A percentile compares a stretch with the other conserved stretches of the same genome.
Conservation (phyloP, 1,140 invertebrate species). For the Saccostrea echinata region DNA sequence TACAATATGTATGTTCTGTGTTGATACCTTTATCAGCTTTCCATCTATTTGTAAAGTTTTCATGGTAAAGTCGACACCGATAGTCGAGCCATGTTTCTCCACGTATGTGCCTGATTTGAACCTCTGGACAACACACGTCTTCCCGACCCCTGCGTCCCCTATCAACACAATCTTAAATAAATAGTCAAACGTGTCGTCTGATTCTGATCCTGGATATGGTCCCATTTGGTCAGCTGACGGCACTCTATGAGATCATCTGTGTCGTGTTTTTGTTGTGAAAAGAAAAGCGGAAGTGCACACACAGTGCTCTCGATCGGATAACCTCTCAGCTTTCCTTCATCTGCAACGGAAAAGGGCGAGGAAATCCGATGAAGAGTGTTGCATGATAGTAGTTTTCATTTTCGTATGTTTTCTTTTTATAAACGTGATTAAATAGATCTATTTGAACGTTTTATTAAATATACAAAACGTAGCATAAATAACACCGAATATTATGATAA, state of each 20-base stretch:
- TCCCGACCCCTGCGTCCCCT: slow-evolving; percentile 80
- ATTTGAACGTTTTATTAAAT: too few relatives aligned
- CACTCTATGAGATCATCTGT: slow-evolving; percentile 13
- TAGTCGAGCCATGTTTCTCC: slow-evolving; percentile 95
- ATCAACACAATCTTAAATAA: slow-evolving; percentile 80
- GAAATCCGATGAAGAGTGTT: too few relatives aligned
- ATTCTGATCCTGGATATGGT: slow-evolving; percentile 61
- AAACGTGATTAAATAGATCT: too few relatives aligned
- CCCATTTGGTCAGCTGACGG: slow-evolving; percentile 45
- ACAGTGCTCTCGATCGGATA: not conserved
- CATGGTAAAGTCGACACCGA: slow-evolving; percentile 98
- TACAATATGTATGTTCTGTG: too few relatives aligned
- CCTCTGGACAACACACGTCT: slow-evolving; percentile 86
- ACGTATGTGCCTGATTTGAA: slow-evolving; percentile 96
- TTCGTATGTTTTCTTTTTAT: too few relatives aligned
- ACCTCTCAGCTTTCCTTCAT: too few relatives aligned
- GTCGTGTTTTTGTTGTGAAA: slow-evolving; percentile 36
- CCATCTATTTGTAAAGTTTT: slow-evolving; percentile 95
- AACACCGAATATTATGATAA: too few relatives aligned
- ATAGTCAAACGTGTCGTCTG: slow-evolving; percentile 79
- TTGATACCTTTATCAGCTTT: slow-evolving; percentile 92
- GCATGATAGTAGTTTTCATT: too few relatives aligned
- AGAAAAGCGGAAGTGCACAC: not conserved
- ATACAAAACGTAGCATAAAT: too few relatives aligned
- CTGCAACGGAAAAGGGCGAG: too few relatives aligned